These are phyloP conservation scores for Drosophila eohydei DNA, from an alignment of 2,888 invertebrate genomes.

Conservation along the genomic window DNA sequence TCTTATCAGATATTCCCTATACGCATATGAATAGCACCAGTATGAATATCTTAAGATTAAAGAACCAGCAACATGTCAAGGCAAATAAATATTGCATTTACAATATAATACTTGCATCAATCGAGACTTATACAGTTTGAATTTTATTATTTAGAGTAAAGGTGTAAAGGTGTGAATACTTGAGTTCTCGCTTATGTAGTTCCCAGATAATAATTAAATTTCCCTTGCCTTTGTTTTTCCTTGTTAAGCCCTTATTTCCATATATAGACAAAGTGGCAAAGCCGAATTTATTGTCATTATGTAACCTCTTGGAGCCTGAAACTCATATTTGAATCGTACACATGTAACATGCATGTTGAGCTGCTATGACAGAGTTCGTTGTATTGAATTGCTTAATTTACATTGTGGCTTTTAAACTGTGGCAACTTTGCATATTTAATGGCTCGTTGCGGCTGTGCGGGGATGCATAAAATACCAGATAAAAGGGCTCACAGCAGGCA, in stretches of 20 bases:
- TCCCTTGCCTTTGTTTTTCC: not conserved
- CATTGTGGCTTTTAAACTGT: constrained; percentile 59
- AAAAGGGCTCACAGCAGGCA: constrained; percentile 7
- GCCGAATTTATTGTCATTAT: not conserved
- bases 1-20: too few relatives aligned
- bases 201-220: not conserved
- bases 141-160: not conserved
- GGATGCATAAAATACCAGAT: constrained; percentile 37
- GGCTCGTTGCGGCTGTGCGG: constrained; percentile 35
- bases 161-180: not conserved
- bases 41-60: too few relatives aligned
- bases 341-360: constrained; percentile 5
- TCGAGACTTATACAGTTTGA: too few relatives aligned
- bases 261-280: not conserved
- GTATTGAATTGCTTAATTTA: constrained; percentile 56
- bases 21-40: too few relatives aligned
- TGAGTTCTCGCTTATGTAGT: not conserved
- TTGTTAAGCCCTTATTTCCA: not conserved
- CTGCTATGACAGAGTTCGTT: constrained; percentile 8
- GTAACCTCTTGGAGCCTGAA: not conserved
- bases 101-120: too few relatives aligned
- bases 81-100: too few relatives aligned
- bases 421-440: constrained; percentile 68
- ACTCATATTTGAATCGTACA: not conserved
- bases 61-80: too few relatives aligned